These are phyloP conservation scores for Bemisia tabaci DNA, from an alignment of 1,140 invertebrate species.

Conservation along the genomic window DNA sequence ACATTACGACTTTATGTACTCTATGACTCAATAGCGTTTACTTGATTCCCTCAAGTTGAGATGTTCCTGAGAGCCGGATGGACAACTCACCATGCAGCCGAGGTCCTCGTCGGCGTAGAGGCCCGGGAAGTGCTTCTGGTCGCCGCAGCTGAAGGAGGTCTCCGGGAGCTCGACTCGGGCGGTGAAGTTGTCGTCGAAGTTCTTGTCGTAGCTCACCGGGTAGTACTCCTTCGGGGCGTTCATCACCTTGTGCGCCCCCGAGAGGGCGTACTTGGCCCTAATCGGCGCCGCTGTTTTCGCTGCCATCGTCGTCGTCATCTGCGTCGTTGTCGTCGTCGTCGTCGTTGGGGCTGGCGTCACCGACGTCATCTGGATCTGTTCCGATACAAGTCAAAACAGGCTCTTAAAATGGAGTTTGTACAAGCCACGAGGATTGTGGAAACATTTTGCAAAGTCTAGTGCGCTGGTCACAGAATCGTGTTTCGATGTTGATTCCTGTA, in stretches of 20 bases:
- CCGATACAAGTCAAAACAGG: no score
- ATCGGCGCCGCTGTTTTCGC: constrained; percentile 15
- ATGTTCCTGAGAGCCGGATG: no score
- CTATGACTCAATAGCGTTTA: no score
- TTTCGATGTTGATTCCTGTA: no score
- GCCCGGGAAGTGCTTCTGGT: constrained; percentile 79
- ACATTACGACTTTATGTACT: no score
- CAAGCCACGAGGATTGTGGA: no score
- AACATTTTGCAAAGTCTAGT: no score
- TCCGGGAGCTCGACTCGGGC: constrained; percentile 68
- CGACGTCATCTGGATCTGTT: background rate
- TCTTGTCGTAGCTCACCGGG: constrained; percentile 70
- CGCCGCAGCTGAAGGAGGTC: constrained; percentile 75
- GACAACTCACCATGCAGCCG: constrained; percentile 84
- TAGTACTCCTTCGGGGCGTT: constrained; percentile 79
- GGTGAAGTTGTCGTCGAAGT: constrained; percentile 73
- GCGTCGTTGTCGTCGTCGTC: constrained; percentile 18
- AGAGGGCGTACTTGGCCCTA: constrained; percentile 21
- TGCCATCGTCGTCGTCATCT: constrained; percentile 21
- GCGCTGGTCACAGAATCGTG: no score
- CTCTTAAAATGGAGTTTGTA: no score
- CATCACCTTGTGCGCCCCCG: constrained; percentile 55
- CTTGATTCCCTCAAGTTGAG: no score
- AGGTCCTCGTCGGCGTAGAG: constrained; percentile 77
- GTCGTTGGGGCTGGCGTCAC: constrained; percentile 31